Base-by-base conservation (phyloP, 2,113 vertebrate species). In the Archocentrus centrarchus region DNA sequence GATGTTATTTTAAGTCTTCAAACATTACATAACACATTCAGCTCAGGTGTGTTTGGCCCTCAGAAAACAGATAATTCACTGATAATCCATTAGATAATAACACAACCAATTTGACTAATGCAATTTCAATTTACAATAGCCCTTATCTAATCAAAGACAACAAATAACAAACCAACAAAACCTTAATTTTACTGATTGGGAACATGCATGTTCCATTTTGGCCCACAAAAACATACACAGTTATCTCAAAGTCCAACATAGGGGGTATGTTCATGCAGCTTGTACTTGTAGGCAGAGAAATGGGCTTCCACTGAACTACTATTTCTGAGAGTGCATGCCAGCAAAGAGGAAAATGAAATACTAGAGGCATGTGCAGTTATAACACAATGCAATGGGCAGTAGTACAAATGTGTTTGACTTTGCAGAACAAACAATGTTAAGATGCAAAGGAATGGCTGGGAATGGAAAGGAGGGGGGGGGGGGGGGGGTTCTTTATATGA, bases 1-100 rank as follows among this genome's bases (percentile, higher is more conserved):
- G 70, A 47, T 86, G 70, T 62, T 88, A 87, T 88, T 89, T 89
- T 79, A 85, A 30, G 86, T 82, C 24, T 61, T 77, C 37, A 76
- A 82, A 85, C 59, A 39, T 84, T 79, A 68, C 14, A 27, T 70
- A 78, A 63, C 78, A 82, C 75, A 55, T 88, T 88, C 60, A 39
- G 15, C 44, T 60, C 11, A 41, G 61, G 30, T 30, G 53, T 15
- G 47, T 75, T 60, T 41, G 32, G 10, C 8, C 17, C 2, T 44
- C 18, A 53, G 4, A 59, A 79, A 37, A 82, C 24, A 35, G 0
- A 5, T 7, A 73, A 59, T 15, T 55, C 1, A 35, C 18, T 24
- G 44, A 6, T 0, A 20, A 27, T 32, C 27, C 47, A 73, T 50
- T 39, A 53, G n/a, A 1, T 32, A n/a, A 15, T 44, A 14, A 27